A percentile compares a stretch with the other conserved stretches of the same genome.
Evolutionary conservation across 2,797 vertebrate genomes (phyloP).

Genomic region (Chloroceryle amazona): DNA sequence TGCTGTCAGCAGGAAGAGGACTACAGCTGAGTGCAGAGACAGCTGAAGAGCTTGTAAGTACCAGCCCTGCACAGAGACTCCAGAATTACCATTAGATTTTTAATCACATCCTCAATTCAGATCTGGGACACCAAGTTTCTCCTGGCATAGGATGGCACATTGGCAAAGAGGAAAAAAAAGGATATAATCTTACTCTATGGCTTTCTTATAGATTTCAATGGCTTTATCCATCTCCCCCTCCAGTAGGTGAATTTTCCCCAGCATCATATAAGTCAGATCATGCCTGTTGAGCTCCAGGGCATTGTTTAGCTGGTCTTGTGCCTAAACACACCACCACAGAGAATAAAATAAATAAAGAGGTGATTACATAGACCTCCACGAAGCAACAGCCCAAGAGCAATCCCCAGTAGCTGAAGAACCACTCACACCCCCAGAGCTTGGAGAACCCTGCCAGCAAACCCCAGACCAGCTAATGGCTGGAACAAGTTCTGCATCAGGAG

Average conservation of each 20-base stretch:
- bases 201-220: slow-evolving; percentile 91
- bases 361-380: background rate
- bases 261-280: slow-evolving; percentile 91
- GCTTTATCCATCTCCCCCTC: slow-evolving; percentile 90
- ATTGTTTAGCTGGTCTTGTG: slow-evolving; percentile 89
- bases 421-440: background rate
- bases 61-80: slow-evolving; percentile 20
- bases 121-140: background rate
- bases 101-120: slow-evolving; percentile 2
- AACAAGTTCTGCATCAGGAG: background rate
- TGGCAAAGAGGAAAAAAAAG: background rate
- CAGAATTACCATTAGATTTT: slow-evolving; percentile 32
- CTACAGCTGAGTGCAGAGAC: background rate
- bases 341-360: background rate
- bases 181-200: slow-evolving; percentile 89
- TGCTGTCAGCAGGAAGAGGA: slow-evolving; percentile 4
- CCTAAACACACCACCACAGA: slow-evolving; percentile 79
- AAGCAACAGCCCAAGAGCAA: background rate
- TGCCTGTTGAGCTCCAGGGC: slow-evolving; percentile 92
- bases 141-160: background rate
- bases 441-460: background rate
- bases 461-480: background rate
- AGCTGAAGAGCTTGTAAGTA: background rate
- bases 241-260: slow-evolving; percentile 92
- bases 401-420: background rate